phyloP scores from a whole-genome alignment of 2,113 vertebrate species.

The Illadopsis cleaveri region DNA sequence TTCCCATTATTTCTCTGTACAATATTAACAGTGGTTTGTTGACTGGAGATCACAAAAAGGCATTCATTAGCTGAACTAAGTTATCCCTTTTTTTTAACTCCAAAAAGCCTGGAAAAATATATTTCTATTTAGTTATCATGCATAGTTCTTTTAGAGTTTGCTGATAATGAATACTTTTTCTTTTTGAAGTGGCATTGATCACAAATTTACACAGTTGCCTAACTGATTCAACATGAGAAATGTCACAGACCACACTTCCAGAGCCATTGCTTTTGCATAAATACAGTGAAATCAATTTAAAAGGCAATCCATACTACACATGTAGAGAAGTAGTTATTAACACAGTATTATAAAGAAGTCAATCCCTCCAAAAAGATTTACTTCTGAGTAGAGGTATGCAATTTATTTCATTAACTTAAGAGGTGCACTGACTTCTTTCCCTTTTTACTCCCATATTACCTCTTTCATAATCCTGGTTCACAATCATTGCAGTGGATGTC shows the following conservation, averaged over 20 bases:
- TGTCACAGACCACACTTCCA: not conserved
- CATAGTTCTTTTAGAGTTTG: conserved; percentile 40
- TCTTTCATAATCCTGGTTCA: not conserved
- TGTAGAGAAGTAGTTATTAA: conserved; percentile 54
- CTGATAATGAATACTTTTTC: conserved; percentile 63
- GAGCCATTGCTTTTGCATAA: conserved; percentile 47
- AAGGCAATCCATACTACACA: conserved; percentile 56
- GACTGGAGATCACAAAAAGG: not conserved
- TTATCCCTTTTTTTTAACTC: not conserved
- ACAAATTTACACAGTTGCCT: conserved; percentile 21
- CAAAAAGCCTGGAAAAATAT: not conserved
- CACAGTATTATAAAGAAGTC: conserved; percentile 27
- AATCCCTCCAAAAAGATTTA: conserved; percentile 13
- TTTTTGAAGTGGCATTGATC: conserved; percentile 52
- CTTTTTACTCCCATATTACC: not conserved
- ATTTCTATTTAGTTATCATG: conserved; percentile 54
- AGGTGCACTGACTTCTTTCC: not conserved
- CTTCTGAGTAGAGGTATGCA: conserved; percentile 7
- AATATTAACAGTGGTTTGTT: not conserved
- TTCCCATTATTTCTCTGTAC: not conserved
- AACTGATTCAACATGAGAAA: conserved; percentile 49
- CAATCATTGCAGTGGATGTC: not conserved
- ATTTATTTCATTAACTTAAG: conserved; percentile 54
- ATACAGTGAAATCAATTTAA: conserved; percentile 60
- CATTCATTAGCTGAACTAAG: conserved; percentile 31